phyloP scores from a whole-genome alignment of 1,140 invertebrate species.

The Geopemphigus sp. region DNA sequence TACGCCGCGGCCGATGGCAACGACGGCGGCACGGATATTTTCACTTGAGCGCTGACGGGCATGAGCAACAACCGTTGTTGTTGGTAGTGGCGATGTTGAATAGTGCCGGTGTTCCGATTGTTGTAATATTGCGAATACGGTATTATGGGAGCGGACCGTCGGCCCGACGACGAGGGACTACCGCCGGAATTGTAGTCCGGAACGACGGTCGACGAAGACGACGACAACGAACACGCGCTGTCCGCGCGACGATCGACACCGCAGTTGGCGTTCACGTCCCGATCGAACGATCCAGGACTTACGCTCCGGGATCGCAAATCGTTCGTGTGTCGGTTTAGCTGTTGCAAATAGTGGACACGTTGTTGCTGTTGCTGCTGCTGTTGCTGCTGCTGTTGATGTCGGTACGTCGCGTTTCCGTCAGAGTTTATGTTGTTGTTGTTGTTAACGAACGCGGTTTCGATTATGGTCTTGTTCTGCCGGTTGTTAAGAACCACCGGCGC shows the following conservation, averaged over 20 bases:
- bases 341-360: neutral
- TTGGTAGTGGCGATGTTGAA: neutral
- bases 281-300: constrained; percentile 45
- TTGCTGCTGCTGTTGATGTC: neutral
- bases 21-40: constrained; percentile 30
- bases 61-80: constrained; percentile 12
- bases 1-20: neutral
- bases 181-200: neutral
- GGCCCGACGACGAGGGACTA: constrained; percentile 32
- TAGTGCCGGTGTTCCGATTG: constrained; percentile 23
- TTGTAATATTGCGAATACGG: constrained; percentile 50
- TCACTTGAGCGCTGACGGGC: constrained; percentile 39
- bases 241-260: neutral
- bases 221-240: constrained; percentile 32
- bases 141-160: constrained; percentile 46
- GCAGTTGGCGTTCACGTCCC: constrained; percentile 25
- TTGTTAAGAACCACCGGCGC: neutral
- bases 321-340: neutral
- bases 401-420: neutral
- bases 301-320: constrained; percentile 50
- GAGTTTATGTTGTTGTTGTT: constrained; percentile 17
- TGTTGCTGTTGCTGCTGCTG: constrained; percentile 18
- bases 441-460: constrained; percentile 51
- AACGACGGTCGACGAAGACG: neutral
- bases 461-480: constrained; percentile 39